A percentile compares a stretch with the other conserved stretches of the same genome.
phyloP scores from a whole-genome alignment of 1,140 invertebrate species.

The Drosophila nikananu region DNA sequence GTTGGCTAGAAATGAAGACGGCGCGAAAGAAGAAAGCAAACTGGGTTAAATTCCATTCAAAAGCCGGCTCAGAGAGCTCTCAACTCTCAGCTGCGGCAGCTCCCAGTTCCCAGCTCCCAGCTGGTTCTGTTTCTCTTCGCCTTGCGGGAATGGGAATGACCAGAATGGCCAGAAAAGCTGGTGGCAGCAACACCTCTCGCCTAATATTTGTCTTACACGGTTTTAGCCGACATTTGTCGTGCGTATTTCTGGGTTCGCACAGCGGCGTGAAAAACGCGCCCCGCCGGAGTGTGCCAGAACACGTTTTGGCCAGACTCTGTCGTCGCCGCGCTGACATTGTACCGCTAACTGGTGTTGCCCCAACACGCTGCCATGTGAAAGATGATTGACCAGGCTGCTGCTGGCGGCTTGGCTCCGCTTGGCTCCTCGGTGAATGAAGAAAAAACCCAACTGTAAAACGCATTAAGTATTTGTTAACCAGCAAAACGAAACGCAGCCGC shows the following conservation, averaged over 20 bases:
- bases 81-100: constrained; percentile 4
- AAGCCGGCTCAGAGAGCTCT: constrained; percentile 46
- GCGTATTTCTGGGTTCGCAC: constrained; percentile 51
- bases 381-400: constrained; percentile 63
- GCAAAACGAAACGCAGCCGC: constrained; percentile 52
- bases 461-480: constrained; percentile 74
- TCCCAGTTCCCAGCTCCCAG: constrained; percentile 16
- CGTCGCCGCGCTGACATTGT: constrained; percentile 53
- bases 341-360: constrained; percentile 65
- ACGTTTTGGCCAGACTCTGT: constrained; percentile 48
- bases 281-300: constrained; percentile 56
- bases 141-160: constrained; percentile 39
- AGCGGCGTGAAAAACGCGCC: constrained; percentile 50
- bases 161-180: constrained; percentile 44
- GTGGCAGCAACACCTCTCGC: constrained; percentile 47
- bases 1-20: constrained; percentile 55
- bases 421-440: constrained; percentile 28
- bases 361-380: constrained; percentile 56
- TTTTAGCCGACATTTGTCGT: constrained; percentile 64
- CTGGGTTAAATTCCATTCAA: constrained; percentile 81
- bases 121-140: constrained; percentile 39
- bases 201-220: constrained; percentile 62
- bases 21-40: constrained; percentile 72
- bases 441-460: constrained; percentile 63
- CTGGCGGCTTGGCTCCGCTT: not conserved